Conservation (phyloP, 2,113 vertebrate species). For the Stercorarius parasiticus region DNA sequence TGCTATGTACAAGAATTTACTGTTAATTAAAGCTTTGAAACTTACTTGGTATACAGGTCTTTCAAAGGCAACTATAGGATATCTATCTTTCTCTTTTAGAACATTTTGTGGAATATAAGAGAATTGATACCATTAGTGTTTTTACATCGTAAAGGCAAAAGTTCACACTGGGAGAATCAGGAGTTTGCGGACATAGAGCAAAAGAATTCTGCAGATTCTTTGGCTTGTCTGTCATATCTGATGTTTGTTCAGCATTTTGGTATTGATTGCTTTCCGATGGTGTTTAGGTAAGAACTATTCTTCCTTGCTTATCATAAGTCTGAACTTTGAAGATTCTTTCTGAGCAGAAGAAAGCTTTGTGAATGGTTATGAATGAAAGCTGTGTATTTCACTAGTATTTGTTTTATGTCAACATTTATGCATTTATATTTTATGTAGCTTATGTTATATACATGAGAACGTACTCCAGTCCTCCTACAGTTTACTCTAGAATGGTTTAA, state of each 20-base stretch:
- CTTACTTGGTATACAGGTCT: neutral
- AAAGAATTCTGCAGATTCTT: conserved; percentile 76
- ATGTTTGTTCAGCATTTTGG: conserved; percentile 88
- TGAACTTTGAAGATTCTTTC: neutral
- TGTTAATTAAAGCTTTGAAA: neutral
- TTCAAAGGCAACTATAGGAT: neutral
- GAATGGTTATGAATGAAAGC: neutral
- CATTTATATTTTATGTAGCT: neutral
- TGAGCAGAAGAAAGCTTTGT: neutral
- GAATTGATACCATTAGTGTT: conserved; percentile 70
- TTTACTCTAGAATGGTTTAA: neutral
- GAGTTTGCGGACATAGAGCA: conserved; percentile 71
- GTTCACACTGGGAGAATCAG: conserved; percentile 56
- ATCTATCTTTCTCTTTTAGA: conserved; percentile 40
- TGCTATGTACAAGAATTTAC: neutral
- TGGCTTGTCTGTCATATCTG: conserved; percentile 90
- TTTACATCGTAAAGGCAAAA: conserved; percentile 58
- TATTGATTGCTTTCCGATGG: conserved; percentile 82
- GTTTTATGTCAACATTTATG: neutral
- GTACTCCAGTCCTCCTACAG: neutral
- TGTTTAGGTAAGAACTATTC: conserved; percentile 83
- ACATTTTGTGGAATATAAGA: conserved; percentile 69
- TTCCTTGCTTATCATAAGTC: neutral
- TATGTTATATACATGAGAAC: neutral
- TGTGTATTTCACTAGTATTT: neutral